Conservation (phyloP, 2,888 invertebrate species). For the Drosophila nr. fundita region DNA sequence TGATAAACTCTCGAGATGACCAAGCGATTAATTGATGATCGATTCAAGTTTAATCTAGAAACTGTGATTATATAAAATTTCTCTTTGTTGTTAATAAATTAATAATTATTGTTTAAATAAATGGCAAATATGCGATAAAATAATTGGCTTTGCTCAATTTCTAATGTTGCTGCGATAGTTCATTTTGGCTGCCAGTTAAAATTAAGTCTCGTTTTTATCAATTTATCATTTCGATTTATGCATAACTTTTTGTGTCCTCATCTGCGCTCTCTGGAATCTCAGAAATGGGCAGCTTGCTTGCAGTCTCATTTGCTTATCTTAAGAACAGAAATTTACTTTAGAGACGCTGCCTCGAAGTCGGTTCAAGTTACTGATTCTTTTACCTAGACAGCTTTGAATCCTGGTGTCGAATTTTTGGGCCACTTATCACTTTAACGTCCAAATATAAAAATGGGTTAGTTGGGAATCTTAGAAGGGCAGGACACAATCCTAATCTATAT, state of each 20-base stretch:
- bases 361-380: not conserved
- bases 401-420: not conserved
- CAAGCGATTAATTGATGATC: not conserved
- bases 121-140: not conserved
- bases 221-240: not conserved
- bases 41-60: not conserved
- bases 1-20: not conserved
- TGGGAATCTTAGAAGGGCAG: conserved; percentile 21
- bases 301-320: conserved; percentile 39
- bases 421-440: not conserved
- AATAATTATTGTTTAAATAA: not conserved
- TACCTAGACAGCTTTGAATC: too few species aligned
- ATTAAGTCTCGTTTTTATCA: not conserved
- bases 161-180: not conserved
- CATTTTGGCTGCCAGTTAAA: not conserved
- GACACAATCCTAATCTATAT: not conserved
- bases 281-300: conserved; percentile 4
- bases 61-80: not conserved
- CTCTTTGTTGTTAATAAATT: not conserved
- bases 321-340: not conserved
- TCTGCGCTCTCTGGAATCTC: not conserved
- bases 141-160: not conserved
- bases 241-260: not conserved
- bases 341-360: not conserved
- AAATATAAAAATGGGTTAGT: conserved; percentile 15